These are phyloP conservation scores for Xylota sylvarum DNA, from an alignment of 2,888 invertebrate genomes.

Conservation along the genomic window DNA sequence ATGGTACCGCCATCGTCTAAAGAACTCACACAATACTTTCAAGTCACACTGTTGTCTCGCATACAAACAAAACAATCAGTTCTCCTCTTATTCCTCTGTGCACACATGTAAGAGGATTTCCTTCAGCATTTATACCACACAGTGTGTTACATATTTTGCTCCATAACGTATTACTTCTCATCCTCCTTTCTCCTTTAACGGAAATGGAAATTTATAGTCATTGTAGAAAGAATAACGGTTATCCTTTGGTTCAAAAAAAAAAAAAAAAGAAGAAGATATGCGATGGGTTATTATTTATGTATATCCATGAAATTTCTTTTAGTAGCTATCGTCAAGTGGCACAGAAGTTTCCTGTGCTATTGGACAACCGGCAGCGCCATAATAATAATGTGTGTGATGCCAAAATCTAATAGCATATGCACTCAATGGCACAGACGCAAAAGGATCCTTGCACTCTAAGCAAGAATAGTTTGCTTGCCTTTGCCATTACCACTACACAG, in stretches of 20 bases:
- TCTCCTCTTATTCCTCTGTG: background rate
- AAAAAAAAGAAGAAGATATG: background rate
- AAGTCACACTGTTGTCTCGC: background rate
- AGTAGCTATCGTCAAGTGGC: constrained; percentile 17
- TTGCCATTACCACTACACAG: constrained; percentile 27
- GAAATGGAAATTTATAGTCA: constrained; percentile 44
- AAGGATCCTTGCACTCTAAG: constrained; percentile 33
- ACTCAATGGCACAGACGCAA: constrained; percentile 49
- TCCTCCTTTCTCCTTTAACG: background rate
- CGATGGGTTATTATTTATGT: constrained; percentile 1
- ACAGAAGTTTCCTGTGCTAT: constrained; percentile 10
- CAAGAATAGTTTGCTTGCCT: constrained; percentile 8
- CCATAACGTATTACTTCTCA: constrained; percentile 19
- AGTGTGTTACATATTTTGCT: constrained; percentile 11
- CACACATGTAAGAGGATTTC: background rate
- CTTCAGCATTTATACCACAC: constrained; percentile 10
- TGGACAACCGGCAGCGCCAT: background rate
- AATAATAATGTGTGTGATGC: constrained; percentile 44
- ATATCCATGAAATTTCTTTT: constrained; percentile 3
- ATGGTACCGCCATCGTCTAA: too few species aligned
- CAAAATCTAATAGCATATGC: constrained; percentile 54
- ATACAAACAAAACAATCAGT: background rate
- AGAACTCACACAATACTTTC: background rate
- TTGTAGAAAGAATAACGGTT: constrained; percentile 26
- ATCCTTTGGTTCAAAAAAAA: constrained; percentile 8